These are phyloP conservation scores for Drosophila pegasa DNA, from an alignment of 2,888 invertebrate genomes.

Conservation along the genomic window DNA sequence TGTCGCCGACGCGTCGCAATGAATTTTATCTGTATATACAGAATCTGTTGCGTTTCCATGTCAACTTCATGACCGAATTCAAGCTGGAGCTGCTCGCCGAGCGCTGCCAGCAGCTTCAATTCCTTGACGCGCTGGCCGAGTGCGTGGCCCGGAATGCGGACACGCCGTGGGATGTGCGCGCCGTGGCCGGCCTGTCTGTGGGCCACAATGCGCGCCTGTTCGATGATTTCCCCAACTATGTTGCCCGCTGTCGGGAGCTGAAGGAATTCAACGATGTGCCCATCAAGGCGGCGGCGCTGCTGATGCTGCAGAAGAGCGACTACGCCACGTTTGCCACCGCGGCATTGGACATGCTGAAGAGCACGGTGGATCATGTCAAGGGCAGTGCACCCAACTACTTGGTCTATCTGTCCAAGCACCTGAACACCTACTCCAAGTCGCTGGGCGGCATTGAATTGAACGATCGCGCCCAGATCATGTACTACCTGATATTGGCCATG, in stretches of 20 bases:
- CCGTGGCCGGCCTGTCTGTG: slow-evolving; percentile 87
- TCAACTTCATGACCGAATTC: slow-evolving; percentile 84
- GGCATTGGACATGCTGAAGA: slow-evolving; percentile 66
- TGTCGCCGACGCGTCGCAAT: slow-evolving; percentile 83
- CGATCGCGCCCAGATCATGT: slow-evolving; percentile 56
- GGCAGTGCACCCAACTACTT: slow-evolving; percentile 75
- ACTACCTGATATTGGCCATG: slow-evolving; percentile 72
- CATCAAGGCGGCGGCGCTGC: slow-evolving; percentile 78
- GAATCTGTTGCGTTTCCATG: slow-evolving; percentile 84
- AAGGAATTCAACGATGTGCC: slow-evolving; percentile 68
- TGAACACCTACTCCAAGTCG: slow-evolving; percentile 64
- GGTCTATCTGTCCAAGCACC: slow-evolving; percentile 76
- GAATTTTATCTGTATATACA: slow-evolving; percentile 83
- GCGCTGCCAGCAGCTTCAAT: slow-evolving; percentile 44
- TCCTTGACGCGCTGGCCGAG: slow-evolving; percentile 63
- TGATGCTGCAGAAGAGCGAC: slow-evolving; percentile 72
- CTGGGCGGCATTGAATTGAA: slow-evolving; percentile 30
- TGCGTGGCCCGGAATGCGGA: slow-evolving; percentile 85
- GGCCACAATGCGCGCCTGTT: slow-evolving; percentile 85
- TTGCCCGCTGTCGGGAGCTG: slow-evolving; percentile 55
- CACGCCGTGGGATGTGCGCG: slow-evolving; percentile 88
- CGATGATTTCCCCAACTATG: slow-evolving; percentile 71
- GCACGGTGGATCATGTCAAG: slow-evolving; percentile 60
- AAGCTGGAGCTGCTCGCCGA: slow-evolving; percentile 71
- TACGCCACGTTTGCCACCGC: slow-evolving; percentile 52